Evolutionary conservation across 2,888 invertebrate genomes (phyloP).

Genomic region (Saturnia pavonia): DNA sequence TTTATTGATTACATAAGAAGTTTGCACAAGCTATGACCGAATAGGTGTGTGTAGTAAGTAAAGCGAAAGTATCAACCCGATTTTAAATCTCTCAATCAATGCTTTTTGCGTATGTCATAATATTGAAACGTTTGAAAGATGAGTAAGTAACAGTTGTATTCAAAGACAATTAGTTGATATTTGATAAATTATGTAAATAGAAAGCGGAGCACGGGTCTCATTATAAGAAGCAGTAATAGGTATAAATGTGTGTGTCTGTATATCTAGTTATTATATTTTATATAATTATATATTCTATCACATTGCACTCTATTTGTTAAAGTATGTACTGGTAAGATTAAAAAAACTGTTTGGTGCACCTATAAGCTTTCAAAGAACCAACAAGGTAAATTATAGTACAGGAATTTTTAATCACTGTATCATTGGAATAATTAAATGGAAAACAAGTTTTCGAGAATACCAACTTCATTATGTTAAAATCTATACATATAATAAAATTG

Average conservation of each 20-base stretch:
- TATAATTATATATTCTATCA: background rate
- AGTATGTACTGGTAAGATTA: background rate
- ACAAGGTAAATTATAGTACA: background rate
- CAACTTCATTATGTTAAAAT: no score
- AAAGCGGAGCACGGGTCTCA: constrained; percentile 3
- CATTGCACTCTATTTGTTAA: background rate
- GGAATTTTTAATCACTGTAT: background rate
- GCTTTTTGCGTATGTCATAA: background rate
- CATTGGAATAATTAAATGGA: background rate
- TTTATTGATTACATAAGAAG: background rate
- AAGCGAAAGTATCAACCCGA: background rate
- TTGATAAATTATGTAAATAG: constrained; percentile 8
- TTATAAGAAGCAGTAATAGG: background rate
- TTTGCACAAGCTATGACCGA: background rate
- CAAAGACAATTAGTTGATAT: background rate
- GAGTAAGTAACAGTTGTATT: background rate
- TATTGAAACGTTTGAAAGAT: background rate
- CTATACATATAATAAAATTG: no score
- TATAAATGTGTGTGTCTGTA: background rate
- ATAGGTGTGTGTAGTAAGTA: background rate
- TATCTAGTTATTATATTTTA: background rate
- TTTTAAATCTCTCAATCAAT: background rate
- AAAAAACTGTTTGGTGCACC: background rate
- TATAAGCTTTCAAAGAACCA: background rate
- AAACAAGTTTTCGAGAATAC: no score